Percentiles rank a stretch among this genome's conserved stretches.
Conservation (phyloP, 2,113 vertebrate species). For the Myotis davidii region DNA sequence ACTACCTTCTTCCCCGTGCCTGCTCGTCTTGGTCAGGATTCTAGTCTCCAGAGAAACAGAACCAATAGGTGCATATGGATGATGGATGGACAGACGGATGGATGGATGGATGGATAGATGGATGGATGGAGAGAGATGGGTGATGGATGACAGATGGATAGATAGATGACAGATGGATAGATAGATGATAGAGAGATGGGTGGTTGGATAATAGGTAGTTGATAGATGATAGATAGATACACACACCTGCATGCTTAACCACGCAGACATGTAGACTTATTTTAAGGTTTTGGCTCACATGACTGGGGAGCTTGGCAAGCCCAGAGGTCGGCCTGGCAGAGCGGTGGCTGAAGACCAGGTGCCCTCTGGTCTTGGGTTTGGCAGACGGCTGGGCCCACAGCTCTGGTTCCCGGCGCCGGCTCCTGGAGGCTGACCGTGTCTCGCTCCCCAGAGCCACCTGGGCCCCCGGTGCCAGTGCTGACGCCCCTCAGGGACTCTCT, state of each 20-base stretch:
- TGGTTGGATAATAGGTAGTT: too few species aligned
- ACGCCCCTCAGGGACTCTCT: too few species aligned
- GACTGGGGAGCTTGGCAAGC: not conserved
- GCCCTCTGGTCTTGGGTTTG: not conserved
- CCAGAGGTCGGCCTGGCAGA: not conserved
- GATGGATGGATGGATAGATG: not conserved
- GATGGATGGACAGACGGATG: not conserved
- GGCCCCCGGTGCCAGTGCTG: too few species aligned
- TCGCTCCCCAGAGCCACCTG: too few species aligned
- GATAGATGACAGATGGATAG: not conserved
- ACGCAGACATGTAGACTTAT: not conserved
- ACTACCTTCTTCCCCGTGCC: conserved; percentile 73
- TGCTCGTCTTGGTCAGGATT: not conserved
- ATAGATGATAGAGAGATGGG: not conserved
- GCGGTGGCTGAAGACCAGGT: not conserved
- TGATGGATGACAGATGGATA: not conserved
- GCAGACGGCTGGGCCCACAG: not conserved
- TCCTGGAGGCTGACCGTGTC: too few species aligned
- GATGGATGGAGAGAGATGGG: not conserved
- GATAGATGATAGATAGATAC: not conserved
- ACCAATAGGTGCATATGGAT: not conserved
- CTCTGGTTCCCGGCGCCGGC: too few species aligned
- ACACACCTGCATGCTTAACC: too few species aligned
- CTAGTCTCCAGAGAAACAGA: not conserved
- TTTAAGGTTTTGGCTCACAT: not conserved